A percentile compares a stretch with the other conserved stretches of the same genome.
phyloP scores from a whole-genome alignment of 2,888 invertebrate genomes.

The Chorisops tibialis region DNA sequence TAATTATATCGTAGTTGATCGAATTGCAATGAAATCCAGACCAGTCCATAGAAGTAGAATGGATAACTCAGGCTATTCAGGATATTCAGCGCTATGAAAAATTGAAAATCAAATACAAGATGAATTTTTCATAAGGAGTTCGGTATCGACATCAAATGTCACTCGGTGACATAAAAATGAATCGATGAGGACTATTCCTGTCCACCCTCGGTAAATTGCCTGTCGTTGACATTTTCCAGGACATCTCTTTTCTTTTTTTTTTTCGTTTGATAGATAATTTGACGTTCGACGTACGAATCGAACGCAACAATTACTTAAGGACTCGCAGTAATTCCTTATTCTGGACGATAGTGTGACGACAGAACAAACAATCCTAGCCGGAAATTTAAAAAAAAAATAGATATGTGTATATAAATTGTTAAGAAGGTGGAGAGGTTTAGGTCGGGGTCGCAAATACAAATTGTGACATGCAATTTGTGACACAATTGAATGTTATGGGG shows the following conservation, averaged over 20 bases:
- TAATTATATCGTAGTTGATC: too few species aligned
- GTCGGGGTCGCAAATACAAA: conserved; percentile 2
- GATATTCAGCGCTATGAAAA: too few species aligned
- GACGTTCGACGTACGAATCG: not conserved
- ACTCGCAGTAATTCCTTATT: not conserved
- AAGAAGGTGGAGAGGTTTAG: not conserved
- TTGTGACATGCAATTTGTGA: conserved; percentile 8
- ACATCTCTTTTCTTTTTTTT: conserved; percentile 15
- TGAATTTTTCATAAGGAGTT: conserved; percentile 1
- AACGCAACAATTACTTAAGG: not conserved
- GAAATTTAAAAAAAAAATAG: conserved; percentile 18
- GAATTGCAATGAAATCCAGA: too few species aligned
- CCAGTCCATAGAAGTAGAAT: too few species aligned
- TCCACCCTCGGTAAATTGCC: not conserved
- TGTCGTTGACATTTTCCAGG: conserved; percentile 11
- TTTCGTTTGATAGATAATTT: not conserved
- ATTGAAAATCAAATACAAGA: not conserved
- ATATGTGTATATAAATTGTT: not conserved
- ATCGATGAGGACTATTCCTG: not conserved
- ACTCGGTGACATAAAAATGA: not conserved
- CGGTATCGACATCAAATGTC: conserved; percentile 15
- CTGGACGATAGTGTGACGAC: not conserved
- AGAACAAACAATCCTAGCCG: conserved; percentile 12
- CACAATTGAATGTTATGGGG: not conserved
- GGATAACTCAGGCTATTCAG: too few species aligned